Evolutionary conservation across 1,140 invertebrate species (phyloP).

Genomic region (Tetranychus urticae): DNA sequence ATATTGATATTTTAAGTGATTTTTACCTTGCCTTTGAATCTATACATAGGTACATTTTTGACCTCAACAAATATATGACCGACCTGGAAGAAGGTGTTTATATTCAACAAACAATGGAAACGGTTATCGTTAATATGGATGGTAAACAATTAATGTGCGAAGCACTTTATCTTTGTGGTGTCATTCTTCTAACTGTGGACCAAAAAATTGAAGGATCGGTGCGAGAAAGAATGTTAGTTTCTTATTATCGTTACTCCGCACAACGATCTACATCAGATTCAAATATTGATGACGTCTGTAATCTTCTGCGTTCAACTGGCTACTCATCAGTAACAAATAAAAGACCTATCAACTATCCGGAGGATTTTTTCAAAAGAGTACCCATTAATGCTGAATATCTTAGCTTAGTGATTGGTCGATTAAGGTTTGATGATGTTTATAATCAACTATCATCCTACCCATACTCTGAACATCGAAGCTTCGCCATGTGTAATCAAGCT

Average conservation of each 20-base stretch:
- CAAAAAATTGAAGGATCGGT: constrained; percentile 61
- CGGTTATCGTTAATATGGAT: constrained; percentile 67
- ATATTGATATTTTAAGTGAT: constrained; percentile 58
- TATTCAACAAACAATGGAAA: constrained; percentile 76
- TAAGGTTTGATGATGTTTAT: constrained; percentile 85
- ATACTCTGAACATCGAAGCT: constrained; percentile 69
- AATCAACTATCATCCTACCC: constrained; percentile 69
- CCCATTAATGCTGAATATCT: constrained; percentile 46
- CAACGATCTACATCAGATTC: constrained; percentile 47
- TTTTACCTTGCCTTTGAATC: constrained; percentile 88
- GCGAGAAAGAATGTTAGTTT: constrained; percentile 71
- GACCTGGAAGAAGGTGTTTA: constrained; percentile 75
- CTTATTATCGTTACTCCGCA: constrained; percentile 50
- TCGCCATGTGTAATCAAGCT: constrained; percentile 66
- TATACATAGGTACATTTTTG: constrained; percentile 70
- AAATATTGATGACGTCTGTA: constrained; percentile 87
- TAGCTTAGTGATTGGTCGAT: constrained; percentile 57
- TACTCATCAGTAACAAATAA: constrained; percentile 34
- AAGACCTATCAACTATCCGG: constrained; percentile 60
- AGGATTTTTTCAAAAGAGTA: constrained; percentile 70
- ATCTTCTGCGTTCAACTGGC: constrained; percentile 68
- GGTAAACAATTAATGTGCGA: constrained; percentile 90
- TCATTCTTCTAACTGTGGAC: constrained; percentile 74
- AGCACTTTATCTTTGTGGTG: constrained; percentile 73
- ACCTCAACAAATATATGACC: constrained; percentile 65